Base-by-base conservation (phyloP, 92 coral and sea anemone genomes). In the Parazoanthus darwini region DNA sequence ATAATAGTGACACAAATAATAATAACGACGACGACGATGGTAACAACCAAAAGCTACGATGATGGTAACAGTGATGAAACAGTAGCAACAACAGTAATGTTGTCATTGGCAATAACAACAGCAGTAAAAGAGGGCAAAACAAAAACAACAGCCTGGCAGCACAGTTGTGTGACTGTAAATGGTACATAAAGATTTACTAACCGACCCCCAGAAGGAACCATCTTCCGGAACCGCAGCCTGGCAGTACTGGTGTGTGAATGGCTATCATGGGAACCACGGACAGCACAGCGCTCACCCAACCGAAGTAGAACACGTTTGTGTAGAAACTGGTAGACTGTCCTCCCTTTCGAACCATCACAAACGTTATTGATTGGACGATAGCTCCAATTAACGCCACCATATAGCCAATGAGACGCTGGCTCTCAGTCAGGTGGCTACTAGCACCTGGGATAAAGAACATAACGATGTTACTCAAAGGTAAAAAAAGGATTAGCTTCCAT, bases 141-240 rank as follows among this genome's bases (percentile, higher is more conserved):
- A 39, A 39, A 4, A 39, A 39, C 42, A 2, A 4, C 42, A 39
- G 42, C 42, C 93, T 39, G 42, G 29, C 9, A 20, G 8, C 73
- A 20, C n/a, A 70, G 33, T 11, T 15, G 36, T 29, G 20, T 70
- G 42, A 39, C 0, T 39, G 4, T 39, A 4, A 39, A 39, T 29
- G 36, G 10, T 42, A 22, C 6, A 26, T 65, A 82, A 68, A 66
- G 11, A 39, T 8, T 66, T 33, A 35, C 94, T 91, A 78, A 93
- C 98, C 98, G 63, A 94, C 98, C 54, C 96, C 95, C 20, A 94
- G 85, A 82, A 94, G 93, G 68, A 91, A 93, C 95, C 95, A 93
- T 66, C 95, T 91, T 9, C 94, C 86, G 50, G 91, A 67, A 11
- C 98, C 98, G 77, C 98, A 94, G 76, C 78, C 93, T 58, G 98